Base-by-base conservation (phyloP, 2,113 vertebrate genomes). In the Erpornis zantholeuca region DNA sequence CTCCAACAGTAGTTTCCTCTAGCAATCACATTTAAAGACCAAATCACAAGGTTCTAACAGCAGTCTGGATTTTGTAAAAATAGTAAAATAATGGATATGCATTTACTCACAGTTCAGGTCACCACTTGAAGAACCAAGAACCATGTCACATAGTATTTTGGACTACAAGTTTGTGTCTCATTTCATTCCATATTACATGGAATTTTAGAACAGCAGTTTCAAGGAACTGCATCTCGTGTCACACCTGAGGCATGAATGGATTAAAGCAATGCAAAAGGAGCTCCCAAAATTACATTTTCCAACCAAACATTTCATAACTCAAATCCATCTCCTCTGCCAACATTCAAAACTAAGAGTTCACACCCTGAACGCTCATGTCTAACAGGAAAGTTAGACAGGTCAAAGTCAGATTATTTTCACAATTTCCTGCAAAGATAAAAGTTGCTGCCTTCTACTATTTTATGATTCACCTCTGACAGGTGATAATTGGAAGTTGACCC, bases 321-420 rank as follows among this genome's bases (percentile, higher is more conserved):
- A 82, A 84, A 57, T 38, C 28, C 33, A 66, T 5, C 16, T 64
- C 64, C 49, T 71, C 56, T 86, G 42, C 49, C 57, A 83, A 88
- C 45, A 56, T 88, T 95, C 50, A 95, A 84, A 90, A 71, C 28
- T 52, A 92, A 50, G 65, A 92, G 22, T 52, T 92, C 73, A 73
- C 56, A 86, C 68, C 66, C 84, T 90, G 68, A 94, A 52, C 56
- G 47, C 3, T 72, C 45, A 25, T 15, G 28, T 54, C 44, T 44
- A 88, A 88, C 50, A 95, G 42, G 70, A 94, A 91, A 86, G 63
- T 50, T 77, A 88, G 33, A 92, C 82, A 96, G 75, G 73, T 91
- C 82, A 83, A 92, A 94, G 85, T 91, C 73, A 71, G 70, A 82
- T 59, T 66, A 52, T 40, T 88, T 72, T 88, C 80, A 91, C 57